These are phyloP conservation scores for Elaeidobius kamerunicus DNA, from an alignment of 2,888 invertebrate genomes.

Conservation along the genomic window DNA sequence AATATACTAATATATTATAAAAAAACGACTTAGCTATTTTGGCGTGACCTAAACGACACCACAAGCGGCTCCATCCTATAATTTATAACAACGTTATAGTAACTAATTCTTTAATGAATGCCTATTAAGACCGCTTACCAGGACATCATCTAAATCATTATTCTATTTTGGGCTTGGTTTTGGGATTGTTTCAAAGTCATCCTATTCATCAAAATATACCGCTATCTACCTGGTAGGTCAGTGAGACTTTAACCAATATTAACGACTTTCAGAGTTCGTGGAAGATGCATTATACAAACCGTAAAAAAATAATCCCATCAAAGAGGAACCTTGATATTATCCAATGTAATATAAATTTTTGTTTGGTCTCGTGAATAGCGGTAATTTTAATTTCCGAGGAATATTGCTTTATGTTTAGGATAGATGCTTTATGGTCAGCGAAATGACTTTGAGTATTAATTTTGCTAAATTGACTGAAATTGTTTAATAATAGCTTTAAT, in stretches of 20 bases:
- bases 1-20: too few species aligned
- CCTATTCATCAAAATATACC: slow-evolving; percentile 20
- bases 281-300: slow-evolving; percentile 6
- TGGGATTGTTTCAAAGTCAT: slow-evolving; percentile 18
- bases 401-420: neutral
- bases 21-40: too few species aligned
- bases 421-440: too few species aligned
- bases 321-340: slow-evolving; percentile 9
- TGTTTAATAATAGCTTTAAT: too few species aligned
- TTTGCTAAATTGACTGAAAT: too few species aligned
- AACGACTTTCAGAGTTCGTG: slow-evolving; percentile 8
- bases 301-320: slow-evolving; percentile 10
- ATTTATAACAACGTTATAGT: neutral
- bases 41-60: too few species aligned
- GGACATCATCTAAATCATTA: slow-evolving; percentile 5
- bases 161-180: slow-evolving; percentile 11
- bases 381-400: slow-evolving; percentile 6
- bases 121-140: neutral
- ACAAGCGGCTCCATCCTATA: slow-evolving; percentile 3
- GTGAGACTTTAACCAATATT: slow-evolving; percentile 10
- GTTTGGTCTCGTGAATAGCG: slow-evolving; percentile 6
- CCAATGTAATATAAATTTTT: neutral
- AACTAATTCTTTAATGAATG: slow-evolving; percentile 4
- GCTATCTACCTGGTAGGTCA: slow-evolving; percentile 19
- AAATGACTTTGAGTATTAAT: neutral